Base-by-base conservation (phyloP, 2,888 invertebrate genomes). In the Schizotus pectinicornis region DNA sequence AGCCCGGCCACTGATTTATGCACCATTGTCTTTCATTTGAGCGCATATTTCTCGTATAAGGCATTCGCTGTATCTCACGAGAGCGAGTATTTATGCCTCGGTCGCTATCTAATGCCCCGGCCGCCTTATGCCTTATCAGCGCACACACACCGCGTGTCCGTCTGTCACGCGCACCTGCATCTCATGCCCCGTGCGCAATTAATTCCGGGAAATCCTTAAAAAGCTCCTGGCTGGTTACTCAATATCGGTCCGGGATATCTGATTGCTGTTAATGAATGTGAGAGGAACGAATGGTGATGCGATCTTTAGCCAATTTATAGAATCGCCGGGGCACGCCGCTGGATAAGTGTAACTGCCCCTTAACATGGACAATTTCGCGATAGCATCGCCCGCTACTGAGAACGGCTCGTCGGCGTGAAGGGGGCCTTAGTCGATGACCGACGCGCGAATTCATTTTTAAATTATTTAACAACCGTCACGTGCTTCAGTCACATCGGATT, bases 1-100 rank as follows among this genome's bases (percentile, higher is more conserved):
- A 22, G 22, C 22, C 22, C 5, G 36, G 39, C 54, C 47, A 41
- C 74, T 77, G 79, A 80, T 80, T 80, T 80, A 80, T 80, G 72
- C 76, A 72, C 80, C 77, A 80, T 80, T 80, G 80, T 80, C 79
- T 80, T 79, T 78, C 79, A 79, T 79, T 78, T 75, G 75, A 77
- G 73, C 77, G 77, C 78, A 79, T 79, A 79, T 79, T 78, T 78
- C 77, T 77, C 74, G 72, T 71, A 68, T 71, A 71, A 70, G 72
- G 72, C 64, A 68, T 67, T 71, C 72, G 67, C 71, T 73, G 74
- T 77, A 76, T 76, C 76, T 76, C 75, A 74, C 75, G 71, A 69
- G 64, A 47, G 47, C 30, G 56, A 57, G 50, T 50, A 42, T 51
- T 51, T 51, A 39, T 41, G 39, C 38, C 43, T 36, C 37, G 31